phyloP scores from a whole-genome alignment of 2,888 invertebrate species.

The Drosophila hamatofila region DNA sequence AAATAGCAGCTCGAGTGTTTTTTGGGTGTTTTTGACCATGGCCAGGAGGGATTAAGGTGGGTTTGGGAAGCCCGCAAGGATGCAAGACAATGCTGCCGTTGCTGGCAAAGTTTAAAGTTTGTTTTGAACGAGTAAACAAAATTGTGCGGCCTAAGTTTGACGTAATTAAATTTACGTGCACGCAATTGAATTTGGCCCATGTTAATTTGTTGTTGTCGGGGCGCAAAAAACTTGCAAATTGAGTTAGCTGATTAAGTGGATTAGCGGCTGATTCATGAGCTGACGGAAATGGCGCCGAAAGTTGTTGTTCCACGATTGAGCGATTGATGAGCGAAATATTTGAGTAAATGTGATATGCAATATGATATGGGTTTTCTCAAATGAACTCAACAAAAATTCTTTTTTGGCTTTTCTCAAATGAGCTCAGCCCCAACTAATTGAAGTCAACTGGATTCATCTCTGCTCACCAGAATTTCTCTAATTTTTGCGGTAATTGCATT shows the following conservation, averaged over 20 bases:
- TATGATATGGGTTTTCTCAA: not conserved
- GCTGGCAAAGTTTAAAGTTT: slow-evolving; percentile 70
- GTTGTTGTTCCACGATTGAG: not conserved
- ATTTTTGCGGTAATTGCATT: slow-evolving; percentile 8
- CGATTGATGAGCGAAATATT: not conserved
- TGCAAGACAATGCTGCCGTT: slow-evolving; percentile 34
- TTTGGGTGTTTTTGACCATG: slow-evolving; percentile 40
- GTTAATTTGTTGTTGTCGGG: slow-evolving; percentile 25
- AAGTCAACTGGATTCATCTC: not conserved
- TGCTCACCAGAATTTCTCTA: not conserved
- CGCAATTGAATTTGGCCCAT: slow-evolving; percentile 49
- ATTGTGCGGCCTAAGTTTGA: slow-evolving; percentile 70
- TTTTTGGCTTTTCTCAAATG: no score
- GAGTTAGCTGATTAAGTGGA: slow-evolving; percentile 14
- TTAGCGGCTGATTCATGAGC: slow-evolving; percentile 27
- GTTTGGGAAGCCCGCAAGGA: not conserved
- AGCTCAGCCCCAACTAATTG: not conserved
- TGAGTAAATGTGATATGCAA: not conserved
- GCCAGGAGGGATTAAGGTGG: not conserved
- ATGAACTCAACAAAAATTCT: not conserved
- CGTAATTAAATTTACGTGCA: slow-evolving; percentile 74
- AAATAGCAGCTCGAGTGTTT: slow-evolving; percentile 62
- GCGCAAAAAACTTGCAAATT: slow-evolving; percentile 25
- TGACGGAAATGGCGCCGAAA: not conserved
- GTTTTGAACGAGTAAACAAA: slow-evolving; percentile 79